phyloP scores from a whole-genome alignment of 2,113 vertebrate genomes.

The Cromileptes altivelis region DNA sequence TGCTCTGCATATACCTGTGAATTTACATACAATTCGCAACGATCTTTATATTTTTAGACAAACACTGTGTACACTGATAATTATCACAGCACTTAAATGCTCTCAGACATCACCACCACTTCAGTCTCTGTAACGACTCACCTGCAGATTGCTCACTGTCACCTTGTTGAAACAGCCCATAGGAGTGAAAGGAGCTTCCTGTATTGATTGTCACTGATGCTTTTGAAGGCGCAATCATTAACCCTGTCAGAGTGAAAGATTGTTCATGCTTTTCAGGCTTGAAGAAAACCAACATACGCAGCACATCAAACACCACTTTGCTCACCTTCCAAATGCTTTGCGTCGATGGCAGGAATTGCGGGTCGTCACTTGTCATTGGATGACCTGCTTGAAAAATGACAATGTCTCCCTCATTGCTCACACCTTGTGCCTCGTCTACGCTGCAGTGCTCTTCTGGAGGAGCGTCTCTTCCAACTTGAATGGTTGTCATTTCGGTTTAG shows the following conservation, averaged over 20 bases:
- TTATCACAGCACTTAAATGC: constrained; percentile 1
- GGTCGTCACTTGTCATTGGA: constrained; percentile 53
- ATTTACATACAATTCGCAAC: background rate
- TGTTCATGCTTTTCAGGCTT: constrained; percentile 33
- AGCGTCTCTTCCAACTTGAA: constrained; percentile 50
- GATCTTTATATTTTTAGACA: background rate
- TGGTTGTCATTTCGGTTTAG: constrained; percentile 65
- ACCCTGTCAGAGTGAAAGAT: constrained; percentile 69
- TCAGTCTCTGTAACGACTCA: constrained; percentile 13
- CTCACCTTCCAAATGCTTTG: constrained; percentile 59
- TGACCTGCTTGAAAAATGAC: constrained; percentile 66
- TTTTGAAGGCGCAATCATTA: constrained; percentile 67
- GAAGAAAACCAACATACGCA: constrained; percentile 45
- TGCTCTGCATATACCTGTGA: background rate
- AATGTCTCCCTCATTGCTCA: constrained; percentile 61
- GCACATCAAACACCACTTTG: constrained; percentile 49
- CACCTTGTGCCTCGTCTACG: constrained; percentile 20
- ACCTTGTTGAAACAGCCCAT: constrained; percentile 35
- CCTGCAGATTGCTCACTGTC: constrained; percentile 41
- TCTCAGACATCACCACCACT: background rate
- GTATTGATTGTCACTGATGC: constrained; percentile 67
- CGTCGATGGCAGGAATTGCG: constrained; percentile 50
- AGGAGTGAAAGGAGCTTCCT: constrained; percentile 36
- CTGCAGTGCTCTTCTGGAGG: constrained; percentile 28
- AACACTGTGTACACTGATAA: background rate